Percentiles rank a stretch among this genome's conserved stretches.
These are phyloP conservation scores for Dicrurus megarhynchus DNA, from an alignment of 2,113 vertebrate genomes.

Conservation along the genomic window DNA sequence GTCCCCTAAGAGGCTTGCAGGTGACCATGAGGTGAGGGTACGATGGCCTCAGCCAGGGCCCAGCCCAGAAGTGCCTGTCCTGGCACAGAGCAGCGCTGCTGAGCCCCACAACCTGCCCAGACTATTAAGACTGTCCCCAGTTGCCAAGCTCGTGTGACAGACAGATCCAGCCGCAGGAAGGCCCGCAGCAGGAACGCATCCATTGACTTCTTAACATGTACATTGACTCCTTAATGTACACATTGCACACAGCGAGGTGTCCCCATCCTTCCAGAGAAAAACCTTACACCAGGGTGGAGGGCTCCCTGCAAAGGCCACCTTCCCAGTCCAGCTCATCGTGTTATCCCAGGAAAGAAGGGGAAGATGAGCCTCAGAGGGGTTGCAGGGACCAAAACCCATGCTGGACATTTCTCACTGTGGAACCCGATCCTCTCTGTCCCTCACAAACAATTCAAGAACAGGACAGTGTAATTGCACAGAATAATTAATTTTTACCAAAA, in stretches of 20 bases:
- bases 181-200: not conserved
- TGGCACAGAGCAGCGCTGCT: fast-evolving
- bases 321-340: not conserved
- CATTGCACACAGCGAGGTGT: fast-evolving
- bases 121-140: not conserved
- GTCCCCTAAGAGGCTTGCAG: fast-evolving
- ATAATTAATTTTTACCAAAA: conserved; percentile 83
- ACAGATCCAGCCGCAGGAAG: not conserved
- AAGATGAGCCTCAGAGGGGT: not conserved
- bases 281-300: not conserved
- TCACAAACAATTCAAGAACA: not conserved
- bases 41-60: fast-evolving
- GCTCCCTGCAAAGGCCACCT: not conserved
- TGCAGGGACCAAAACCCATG: fast-evolving
- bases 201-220: fast-evolving
- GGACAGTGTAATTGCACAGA: not conserved
- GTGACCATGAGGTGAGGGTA: not conserved
- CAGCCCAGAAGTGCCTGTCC: not conserved
- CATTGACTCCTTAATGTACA: fast-evolving
- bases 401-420: not conserved
- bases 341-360: not conserved
- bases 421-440: fast-evolving
- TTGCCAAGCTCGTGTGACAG: fast-evolving
- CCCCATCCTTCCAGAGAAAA: not conserved
- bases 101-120: not conserved